Base-by-base conservation (phyloP, 2,888 invertebrate species). In the Plebejus anna region DNA sequence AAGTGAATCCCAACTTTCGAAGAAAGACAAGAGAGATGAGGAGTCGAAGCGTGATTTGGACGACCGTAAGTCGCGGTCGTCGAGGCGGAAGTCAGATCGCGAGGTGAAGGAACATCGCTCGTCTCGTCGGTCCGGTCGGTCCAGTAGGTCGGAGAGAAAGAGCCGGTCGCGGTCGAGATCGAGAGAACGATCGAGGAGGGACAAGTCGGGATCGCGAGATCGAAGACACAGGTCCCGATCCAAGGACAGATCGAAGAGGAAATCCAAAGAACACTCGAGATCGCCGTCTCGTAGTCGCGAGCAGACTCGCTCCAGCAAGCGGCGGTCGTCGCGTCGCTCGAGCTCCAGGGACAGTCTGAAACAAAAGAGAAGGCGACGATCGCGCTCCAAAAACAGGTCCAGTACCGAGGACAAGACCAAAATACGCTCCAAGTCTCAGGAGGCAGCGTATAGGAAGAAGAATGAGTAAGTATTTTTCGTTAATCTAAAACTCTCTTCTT, bases 371-470 rank as follows among this genome's bases (percentile, higher is more conserved):
- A 81, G 83, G 28, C 80, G 80, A 7, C 81, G 82, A 32, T 82
- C 85, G 1, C 83, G 83, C 0, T 82, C 83, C 1, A 88, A 87
- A 77, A 87, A 83, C 38, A 81, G 83, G 7, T 78, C 80, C 13
- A 88, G 86, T 75, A 82, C 82, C 3, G 91, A 90, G 1, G 91
- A 90, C 1, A 88, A 87, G 77, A 79, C 81, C 16, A 87, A 87
- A 80, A 86, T 84, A 61, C 88, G 93, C 47, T 94, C 93, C 16
- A 85, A 87, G 82, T 93, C 93, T 78, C 93, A 94, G 82, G 93
- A 92, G 70, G 85, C 85, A 47, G 32, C 78, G 80, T 81, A 75
- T 85, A 83, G 77, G 82, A 88, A 78, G 80, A 93, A 92, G 83
- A 88, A 90, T 82, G 93, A 93, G 93, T 93, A 86, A 86, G 91